These are phyloP conservation scores for Melanotaenia nigrans DNA, from an alignment of 2,797 vertebrate genomes.

Conservation along the genomic window DNA sequence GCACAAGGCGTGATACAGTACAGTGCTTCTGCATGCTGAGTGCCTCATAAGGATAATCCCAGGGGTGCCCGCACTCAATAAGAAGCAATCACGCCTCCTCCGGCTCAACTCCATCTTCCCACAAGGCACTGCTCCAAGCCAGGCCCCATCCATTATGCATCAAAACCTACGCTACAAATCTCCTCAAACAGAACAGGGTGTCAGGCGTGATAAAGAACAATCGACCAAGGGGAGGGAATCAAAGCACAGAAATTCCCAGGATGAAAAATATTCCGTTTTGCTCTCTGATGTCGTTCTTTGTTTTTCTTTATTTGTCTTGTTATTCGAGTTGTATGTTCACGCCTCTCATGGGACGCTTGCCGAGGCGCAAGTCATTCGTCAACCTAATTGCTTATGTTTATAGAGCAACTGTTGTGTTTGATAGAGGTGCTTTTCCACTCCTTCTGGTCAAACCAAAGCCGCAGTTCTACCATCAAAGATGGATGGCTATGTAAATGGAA, in stretches of 20 bases:
- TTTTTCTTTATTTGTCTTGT: conserved; percentile 76
- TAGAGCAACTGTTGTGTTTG: conserved; percentile 72
- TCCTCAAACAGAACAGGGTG: conserved; percentile 75
- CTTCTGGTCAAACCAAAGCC: conserved; percentile 73
- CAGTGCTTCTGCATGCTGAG: conserved; percentile 54
- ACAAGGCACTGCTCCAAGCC: conserved; percentile 66
- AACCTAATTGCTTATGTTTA: conserved; percentile 83
- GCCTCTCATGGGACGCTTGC: conserved; percentile 69
- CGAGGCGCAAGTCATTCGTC: conserved; percentile 75
- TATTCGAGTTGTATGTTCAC: conserved; percentile 73
- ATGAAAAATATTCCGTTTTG: conserved; percentile 71
- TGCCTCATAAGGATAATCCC: conserved; percentile 62
- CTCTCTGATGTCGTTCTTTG: conserved; percentile 66
- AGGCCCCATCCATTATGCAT: conserved; percentile 80
- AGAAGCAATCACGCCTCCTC: conserved; percentile 74
- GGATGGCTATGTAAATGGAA: conserved; percentile 60
- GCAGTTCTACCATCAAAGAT: conserved; percentile 59
- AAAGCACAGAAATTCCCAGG: conserved; percentile 67
- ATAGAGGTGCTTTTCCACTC: conserved; percentile 69
- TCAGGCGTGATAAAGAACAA: conserved; percentile 81
- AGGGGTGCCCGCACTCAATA: conserved; percentile 74
- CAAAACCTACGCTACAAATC: conserved; percentile 72
- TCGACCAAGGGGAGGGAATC: conserved; percentile 59
- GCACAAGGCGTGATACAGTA: conserved; percentile 47
- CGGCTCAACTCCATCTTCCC: conserved; percentile 65